Percentiles rank a stretch among this genome's conserved stretches.
Conservation (phyloP, 2,888 invertebrate species). For the Slavum lentiscoides region DNA sequence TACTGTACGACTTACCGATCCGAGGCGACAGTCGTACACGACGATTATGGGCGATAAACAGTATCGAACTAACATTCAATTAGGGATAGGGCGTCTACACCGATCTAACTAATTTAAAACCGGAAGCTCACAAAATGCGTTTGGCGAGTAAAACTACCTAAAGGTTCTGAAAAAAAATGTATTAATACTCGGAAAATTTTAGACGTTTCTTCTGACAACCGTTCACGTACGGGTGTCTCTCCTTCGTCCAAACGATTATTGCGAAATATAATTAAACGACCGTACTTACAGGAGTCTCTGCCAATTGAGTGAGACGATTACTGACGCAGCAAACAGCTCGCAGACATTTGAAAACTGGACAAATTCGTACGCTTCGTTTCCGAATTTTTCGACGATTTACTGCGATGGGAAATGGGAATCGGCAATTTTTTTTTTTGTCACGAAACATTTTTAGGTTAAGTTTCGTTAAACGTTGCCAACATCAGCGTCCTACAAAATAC, state of each 20-base stretch:
- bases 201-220: background rate
- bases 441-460: conserved; percentile 24
- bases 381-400: background rate
- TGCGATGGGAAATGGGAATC: background rate
- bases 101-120: too few species aligned
- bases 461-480: conserved; percentile 18
- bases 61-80: too few species aligned
- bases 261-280: background rate
- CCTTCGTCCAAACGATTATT: background rate
- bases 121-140: too few species aligned
- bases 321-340: background rate
- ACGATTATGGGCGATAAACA: too few species aligned
- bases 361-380: background rate
- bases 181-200: too few species aligned
- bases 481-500: too few species aligned
- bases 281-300: background rate
- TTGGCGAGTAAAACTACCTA: too few species aligned
- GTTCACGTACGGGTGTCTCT: background rate
- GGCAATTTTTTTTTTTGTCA: conserved; percentile 18
- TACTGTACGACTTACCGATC: too few species aligned
- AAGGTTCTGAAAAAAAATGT: too few species aligned
- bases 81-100: too few species aligned
- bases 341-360: background rate
- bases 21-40: too few species aligned
- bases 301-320: background rate